Evolutionary conservation across 1,140 invertebrate species (phyloP).

Genomic region (Penaeus chinensis): DNA sequence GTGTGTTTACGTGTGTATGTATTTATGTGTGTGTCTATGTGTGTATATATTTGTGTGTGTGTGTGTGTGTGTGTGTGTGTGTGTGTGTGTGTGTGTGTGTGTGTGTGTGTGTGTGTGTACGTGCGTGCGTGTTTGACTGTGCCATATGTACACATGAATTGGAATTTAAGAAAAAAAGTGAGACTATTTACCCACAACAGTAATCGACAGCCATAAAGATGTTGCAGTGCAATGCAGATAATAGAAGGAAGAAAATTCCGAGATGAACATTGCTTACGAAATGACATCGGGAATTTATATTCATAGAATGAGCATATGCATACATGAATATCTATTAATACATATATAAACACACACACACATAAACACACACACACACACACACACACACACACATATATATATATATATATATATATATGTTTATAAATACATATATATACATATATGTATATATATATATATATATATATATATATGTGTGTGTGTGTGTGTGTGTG

Average conservation of each 20-base stretch:
- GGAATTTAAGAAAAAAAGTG: background rate
- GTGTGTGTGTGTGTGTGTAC: background rate
- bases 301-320: too few species aligned
- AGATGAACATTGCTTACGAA: too few species aligned
- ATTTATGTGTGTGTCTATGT: background rate
- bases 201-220: background rate
- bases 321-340: background rate
- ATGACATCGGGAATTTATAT: too few species aligned
- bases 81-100: background rate
- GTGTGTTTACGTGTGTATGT: too few species aligned
- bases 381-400: too few species aligned
- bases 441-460: slow-evolving; percentile 10
- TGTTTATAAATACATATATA: background rate
- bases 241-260: too few species aligned
- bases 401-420: background rate
- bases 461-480: background rate
- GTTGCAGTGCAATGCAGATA: background rate
- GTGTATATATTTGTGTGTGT: slow-evolving; percentile 2
- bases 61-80: background rate
- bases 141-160: background rate
- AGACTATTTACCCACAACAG: background rate
- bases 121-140: background rate
- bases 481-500: background rate
- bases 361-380: too few species aligned
- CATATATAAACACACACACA: background rate